Conservation (phyloP, 2,113 vertebrate species). For the Microtus oregoni region DNA sequence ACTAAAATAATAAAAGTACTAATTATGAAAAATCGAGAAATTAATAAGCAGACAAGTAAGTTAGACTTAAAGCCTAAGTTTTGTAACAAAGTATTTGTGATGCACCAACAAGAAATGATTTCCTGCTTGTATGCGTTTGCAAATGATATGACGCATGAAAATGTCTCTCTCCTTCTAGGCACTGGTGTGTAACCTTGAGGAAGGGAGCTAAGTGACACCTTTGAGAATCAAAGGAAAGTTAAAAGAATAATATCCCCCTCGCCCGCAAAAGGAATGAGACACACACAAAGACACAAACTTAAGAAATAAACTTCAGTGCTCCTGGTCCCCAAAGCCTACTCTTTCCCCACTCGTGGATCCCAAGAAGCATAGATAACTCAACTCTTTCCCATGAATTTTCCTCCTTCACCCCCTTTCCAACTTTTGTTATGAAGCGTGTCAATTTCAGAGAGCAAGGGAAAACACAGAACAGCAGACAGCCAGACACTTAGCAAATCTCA, state of each 20-base stretch:
- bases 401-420: not conserved
- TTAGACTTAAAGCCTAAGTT: slow-evolving; percentile 22
- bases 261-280: not conserved
- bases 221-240: slow-evolving; percentile 2
- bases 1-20: slow-evolving; percentile 29
- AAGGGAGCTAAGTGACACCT: not conserved
- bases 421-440: not conserved
- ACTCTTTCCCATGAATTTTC: not conserved
- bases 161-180: not conserved
- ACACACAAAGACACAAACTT: not conserved
- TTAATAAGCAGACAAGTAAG: not conserved
- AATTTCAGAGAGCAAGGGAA: not conserved
- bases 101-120: not conserved
- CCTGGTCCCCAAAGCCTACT: not conserved
- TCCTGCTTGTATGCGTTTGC: not conserved
- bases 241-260: not conserved
- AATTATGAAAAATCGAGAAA: not conserved
- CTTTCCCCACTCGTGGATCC: not conserved
- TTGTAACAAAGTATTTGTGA: not conserved
- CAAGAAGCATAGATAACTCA: not conserved
- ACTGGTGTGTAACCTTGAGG: not conserved
- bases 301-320: not conserved
- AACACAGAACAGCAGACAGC: not conserved
- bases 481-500: not conserved
- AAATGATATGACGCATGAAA: not conserved